Evolutionary conservation across 2,113 vertebrate species (phyloP), one percentile per base, ranked within the genome.

Genomic region (Opisthocomus hoazin): DNA sequence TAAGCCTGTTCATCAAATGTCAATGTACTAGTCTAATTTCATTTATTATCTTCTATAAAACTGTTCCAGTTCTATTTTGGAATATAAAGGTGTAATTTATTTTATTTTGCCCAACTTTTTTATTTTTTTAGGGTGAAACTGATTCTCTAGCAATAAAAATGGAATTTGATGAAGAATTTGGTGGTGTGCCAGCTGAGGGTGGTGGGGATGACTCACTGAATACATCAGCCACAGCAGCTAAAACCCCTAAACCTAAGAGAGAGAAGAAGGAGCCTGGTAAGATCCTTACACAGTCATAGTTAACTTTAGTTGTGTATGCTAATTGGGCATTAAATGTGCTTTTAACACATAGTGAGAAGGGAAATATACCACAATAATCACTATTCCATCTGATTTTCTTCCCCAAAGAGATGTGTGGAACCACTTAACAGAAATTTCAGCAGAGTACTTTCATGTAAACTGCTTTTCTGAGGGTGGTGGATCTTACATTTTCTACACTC

Each of bases 241-340:
- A 98, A 97, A 92, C 95, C 26, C 96, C 96, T 98, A 99, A 98
- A 54, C 98, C 94, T 96, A 99, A 99, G 97, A 98, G 98, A 87
- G 99, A 99, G 95, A 99, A 99, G 94, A 99, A 99, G 89, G 99
- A 99, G 65, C 98, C 99, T 18, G 99, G 99, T 99, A 81, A 98
- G 98, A 90, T 71, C 27, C n/a, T 87, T 77, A 19, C 37, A 51
- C 48, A 51, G 39, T 65, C 36, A 53, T 24, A 58, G 43, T 87
- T 96, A 73, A 75, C 61, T 34, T 27, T 83, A 53, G 15, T 16
- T 76, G 9, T 61, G 5, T 87, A 8, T 63, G 57, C 19, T 68
- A 53, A 32, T 12, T 32, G 41, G 37, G 30, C 26, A 46, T 73
- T 60, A 71, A 79, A 30, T 87, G 5, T 9, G 8, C 91, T 91